Percentiles rank a stretch among this genome's conserved stretches.
phyloP scores from a whole-genome alignment of 2,888 invertebrate species.

The Leistus spinibarbis region DNA sequence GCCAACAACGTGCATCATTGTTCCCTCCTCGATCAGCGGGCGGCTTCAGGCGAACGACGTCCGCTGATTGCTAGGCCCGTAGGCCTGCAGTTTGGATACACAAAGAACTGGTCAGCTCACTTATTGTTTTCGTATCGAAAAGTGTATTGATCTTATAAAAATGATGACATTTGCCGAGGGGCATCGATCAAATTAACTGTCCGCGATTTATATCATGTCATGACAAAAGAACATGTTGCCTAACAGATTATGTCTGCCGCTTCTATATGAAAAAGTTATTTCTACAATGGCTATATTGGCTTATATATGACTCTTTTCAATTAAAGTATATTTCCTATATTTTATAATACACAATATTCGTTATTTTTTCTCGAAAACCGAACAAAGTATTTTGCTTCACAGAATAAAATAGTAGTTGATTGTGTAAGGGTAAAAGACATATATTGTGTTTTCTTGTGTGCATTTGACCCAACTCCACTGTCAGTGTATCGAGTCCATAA shows the following conservation, averaged over 20 bases:
- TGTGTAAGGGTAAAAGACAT: not conserved
- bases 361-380: not conserved
- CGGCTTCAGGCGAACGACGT: constrained; percentile 17
- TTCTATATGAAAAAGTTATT: not conserved
- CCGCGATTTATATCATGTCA: constrained; percentile 21
- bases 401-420: not conserved
- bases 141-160: constrained; percentile 36
- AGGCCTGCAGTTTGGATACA: constrained; percentile 5
- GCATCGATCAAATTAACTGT: constrained; percentile 28
- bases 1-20: constrained; percentile 4
- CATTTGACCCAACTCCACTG: constrained; percentile 23
- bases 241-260: not conserved
- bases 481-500: constrained; percentile 27
- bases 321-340: not conserved
- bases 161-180: constrained; percentile 36
- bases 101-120: constrained; percentile 35
- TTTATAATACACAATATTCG: not conserved
- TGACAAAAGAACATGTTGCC: constrained; percentile 7
- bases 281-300: not conserved
- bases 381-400: not conserved
- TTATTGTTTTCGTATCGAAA: constrained; percentile 37
- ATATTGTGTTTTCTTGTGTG: constrained; percentile 9
- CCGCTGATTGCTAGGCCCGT: constrained; percentile 27
- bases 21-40: constrained; percentile 8
- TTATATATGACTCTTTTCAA: not conserved